Evolutionary conservation across 2,888 invertebrate species (phyloP), one percentile per base, ranked within the genome.

Genomic region (Sepioteuthis lessoniana): DNA sequence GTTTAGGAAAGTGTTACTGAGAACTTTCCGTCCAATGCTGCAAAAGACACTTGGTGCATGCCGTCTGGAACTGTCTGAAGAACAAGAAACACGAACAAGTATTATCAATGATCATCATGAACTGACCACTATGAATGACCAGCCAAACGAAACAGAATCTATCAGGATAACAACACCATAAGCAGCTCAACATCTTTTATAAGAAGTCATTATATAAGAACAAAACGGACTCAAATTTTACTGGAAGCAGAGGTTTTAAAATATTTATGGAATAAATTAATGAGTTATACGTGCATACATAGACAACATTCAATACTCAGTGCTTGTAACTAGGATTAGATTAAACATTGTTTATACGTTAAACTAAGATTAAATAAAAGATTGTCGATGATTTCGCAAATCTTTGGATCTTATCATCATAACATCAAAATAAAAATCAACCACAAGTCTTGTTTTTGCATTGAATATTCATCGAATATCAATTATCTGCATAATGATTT

Each of bases 1-100:
- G 90, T 97, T 97, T 94, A 94, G 97, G 93, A 95, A 96, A 94
- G 95, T 96, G 31, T 95, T 96, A 50, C 94, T 96, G 50, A 96
- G 96, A 60, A 95, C 96, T 16, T 96, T 96, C 94, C 95, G 95
- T 37, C 94, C 94, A 38, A 31, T 95, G 31, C 94, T 95, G 31
- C 95, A 95, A 42, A 93, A 93, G 38, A 93, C 93, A 5, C 31
- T 93, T 21, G 93, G 93, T 10, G 93, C 60, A 28, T 93, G 93
- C 21, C 91, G 95, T 37, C 94, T 95, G n/a, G 94, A 95, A 31
- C 93, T 95, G 42, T 94, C 95, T 0, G 94, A 94, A 50, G 94
- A 94, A 35, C 93, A 93, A 47, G 93, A 94, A 16, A 94, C 95
- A 3, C 46, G 94, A 28, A 94, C 94, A 28, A 94, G 91, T 21